Conservation (phyloP, 2,113 vertebrate genomes). For the Coptodon rendalli region DNA sequence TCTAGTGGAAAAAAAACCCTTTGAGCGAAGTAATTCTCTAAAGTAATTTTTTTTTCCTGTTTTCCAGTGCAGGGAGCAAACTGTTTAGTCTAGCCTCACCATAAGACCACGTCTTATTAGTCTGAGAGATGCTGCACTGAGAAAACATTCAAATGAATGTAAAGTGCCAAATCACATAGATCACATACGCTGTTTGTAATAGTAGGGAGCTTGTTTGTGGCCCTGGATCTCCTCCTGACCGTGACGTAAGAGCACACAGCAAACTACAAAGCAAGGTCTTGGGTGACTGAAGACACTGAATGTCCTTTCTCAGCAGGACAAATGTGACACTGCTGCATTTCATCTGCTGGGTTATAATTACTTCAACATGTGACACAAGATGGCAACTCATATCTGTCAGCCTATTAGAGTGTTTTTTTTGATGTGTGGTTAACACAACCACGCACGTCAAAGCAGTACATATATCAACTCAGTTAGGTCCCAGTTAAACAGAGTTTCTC, state of each 20-base stretch:
- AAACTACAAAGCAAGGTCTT: not conserved
- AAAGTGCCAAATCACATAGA: not conserved
- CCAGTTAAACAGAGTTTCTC: not conserved
- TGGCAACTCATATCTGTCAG: not conserved
- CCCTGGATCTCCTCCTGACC: not conserved
- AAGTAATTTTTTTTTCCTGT: not conserved
- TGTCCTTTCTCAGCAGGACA: not conserved
- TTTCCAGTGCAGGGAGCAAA: not conserved
- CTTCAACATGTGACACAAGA: not conserved
- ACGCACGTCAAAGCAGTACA: not conserved
- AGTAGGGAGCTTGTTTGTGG: not conserved
- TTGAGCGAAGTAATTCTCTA: not conserved
- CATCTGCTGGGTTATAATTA: slow-evolving; percentile 13
- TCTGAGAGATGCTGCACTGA: not conserved
- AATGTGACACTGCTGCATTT: slow-evolving; percentile 18
- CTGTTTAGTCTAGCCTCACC: slow-evolving; percentile 1
- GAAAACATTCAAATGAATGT: not conserved
- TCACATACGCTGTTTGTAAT: not conserved
- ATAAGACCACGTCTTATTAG: slow-evolving; percentile 3
- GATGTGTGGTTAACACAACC: not conserved
- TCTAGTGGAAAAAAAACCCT: not conserved
- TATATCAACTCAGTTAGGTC: not conserved
- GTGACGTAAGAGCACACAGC: not conserved
- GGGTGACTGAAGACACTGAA: not conserved
- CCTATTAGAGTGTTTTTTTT: not conserved